Base-by-base conservation (phyloP, 1,140 invertebrate genomes). In the Centruroides vittatus region DNA sequence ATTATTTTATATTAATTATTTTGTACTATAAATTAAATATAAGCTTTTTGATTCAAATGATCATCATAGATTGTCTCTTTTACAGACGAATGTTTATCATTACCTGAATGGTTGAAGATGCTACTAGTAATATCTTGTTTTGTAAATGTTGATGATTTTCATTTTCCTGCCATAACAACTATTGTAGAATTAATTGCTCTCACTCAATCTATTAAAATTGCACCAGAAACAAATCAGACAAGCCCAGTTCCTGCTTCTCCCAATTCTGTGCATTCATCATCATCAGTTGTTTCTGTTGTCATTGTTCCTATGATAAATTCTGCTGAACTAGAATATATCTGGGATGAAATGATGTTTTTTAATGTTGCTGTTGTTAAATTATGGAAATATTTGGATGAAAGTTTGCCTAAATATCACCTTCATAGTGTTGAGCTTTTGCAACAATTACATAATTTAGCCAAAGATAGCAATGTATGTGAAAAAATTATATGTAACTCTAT, bases 71-170 rank as follows among this genome's bases (percentile, higher is more conserved):
- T 23, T 23, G 23, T 34, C 36, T 35, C 13, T 12, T 58, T 3
- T 12, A 48, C 47, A 9, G n/a, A 35, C 3, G 4, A 61, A 48
- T 46, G 56, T n/a, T 41, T 41, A 41, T 41, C 41, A 41, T 69
- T 88, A n/a, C 86, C 86, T 0, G 76, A 78, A n/a, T 89, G 87
- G 87, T 71, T 89, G 10, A 81, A 85, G 67, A 80, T 84, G 53
- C 70, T 90, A 3, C 75, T 86, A 3, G 80, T 84, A 1, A 84
- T 81, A 66, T 78, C 81, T 3, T 87, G 84, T 67, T 84, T 81
- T 75, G 71, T 85, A 0, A 75, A 76, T 11, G 78, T 77, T 59
- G 73, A 78, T 73, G 71, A 71, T 47, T 73, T 88, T 3, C 84
- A 88, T 66, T 74, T 86, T 34, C 78, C 81, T 0, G 81, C 85